Evolutionary conservation across 2,888 invertebrate genomes (phyloP).

Genomic region (Pandemis cinnamomeana): DNA sequence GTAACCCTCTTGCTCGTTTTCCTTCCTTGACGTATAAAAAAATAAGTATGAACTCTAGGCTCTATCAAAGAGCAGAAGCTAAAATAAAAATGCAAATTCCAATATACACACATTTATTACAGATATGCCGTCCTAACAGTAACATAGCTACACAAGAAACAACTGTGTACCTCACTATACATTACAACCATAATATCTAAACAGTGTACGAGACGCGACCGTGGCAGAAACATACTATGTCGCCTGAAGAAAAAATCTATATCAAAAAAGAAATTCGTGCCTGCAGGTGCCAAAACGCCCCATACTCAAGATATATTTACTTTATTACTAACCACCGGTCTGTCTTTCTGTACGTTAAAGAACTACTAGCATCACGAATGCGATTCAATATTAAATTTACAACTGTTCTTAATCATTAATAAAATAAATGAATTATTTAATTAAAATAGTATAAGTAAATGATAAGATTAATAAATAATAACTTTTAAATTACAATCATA

Average conservation of each 20-base stretch:
- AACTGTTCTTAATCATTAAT: constrained; percentile 39
- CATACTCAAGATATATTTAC: neutral
- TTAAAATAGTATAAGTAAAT: constrained; percentile 46
- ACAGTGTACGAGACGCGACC: constrained; percentile 48
- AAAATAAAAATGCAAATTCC: constrained; percentile 53
- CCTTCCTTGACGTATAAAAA: no score
- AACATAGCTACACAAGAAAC: constrained; percentile 76
- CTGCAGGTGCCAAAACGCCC: neutral
- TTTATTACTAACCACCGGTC: constrained; percentile 2
- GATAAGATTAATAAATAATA: constrained; percentile 48
- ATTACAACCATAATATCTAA: constrained; percentile 57
- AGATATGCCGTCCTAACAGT: constrained; percentile 81
- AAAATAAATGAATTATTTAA: constrained; percentile 52
- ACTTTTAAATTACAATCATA: constrained; percentile 41
- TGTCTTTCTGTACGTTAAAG: constrained; percentile 19
- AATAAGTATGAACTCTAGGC: neutral
- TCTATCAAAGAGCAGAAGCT: neutral
- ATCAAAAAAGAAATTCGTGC: neutral
- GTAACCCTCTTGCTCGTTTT: no score
- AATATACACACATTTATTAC: constrained; percentile 84
- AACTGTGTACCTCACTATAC: constrained; percentile 66
- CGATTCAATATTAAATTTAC: constrained; percentile 37
- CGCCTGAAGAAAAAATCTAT: neutral
- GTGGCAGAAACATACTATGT: constrained; percentile 5
- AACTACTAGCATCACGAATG: constrained; percentile 29